These are phyloP conservation scores for Drosophila mojavensis DNA, from an alignment of 1,140 invertebrate species.

Conservation along the genomic window DNA sequence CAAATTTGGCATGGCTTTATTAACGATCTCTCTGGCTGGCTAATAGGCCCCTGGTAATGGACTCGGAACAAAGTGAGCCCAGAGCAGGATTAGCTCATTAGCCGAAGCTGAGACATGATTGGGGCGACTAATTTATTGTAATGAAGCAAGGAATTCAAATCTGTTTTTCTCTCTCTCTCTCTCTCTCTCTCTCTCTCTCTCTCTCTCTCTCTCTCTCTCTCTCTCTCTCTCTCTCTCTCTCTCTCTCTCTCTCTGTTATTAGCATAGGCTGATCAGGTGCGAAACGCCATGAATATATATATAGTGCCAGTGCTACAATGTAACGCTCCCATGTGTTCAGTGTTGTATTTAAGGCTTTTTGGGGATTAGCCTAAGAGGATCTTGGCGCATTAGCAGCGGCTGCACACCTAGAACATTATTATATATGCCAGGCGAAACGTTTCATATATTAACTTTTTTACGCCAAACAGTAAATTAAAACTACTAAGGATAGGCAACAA, in stretches of 20 bases:
- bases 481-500: slow-evolving; percentile 28
- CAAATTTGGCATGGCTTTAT: slow-evolving; percentile 70
- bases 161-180: too few species aligned
- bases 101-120: slow-evolving; percentile 34
- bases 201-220: background rate
- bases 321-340: background rate
- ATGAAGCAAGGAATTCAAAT: background rate
- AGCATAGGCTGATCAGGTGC: slow-evolving; percentile 3
- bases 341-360: slow-evolving; percentile 9
- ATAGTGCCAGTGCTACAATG: background rate
- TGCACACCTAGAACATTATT: slow-evolving; percentile 4
- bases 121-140: slow-evolving; percentile 40
- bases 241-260: background rate
- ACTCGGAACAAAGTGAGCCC: slow-evolving; percentile 2
- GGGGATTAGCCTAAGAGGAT: slow-evolving; percentile 36
- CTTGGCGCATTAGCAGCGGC: slow-evolving; percentile 18
- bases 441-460: slow-evolving; percentile 53
- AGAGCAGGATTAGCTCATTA: slow-evolving; percentile 33
- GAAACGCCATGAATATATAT: background rate
- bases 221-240: too few species aligned
- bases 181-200: background rate
- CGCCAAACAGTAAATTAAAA: slow-evolving; percentile 43
- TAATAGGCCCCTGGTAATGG: slow-evolving; percentile 33
- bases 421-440: background rate
- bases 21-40: slow-evolving; percentile 26